Percentiles rank a stretch among this genome's conserved stretches.
Evolutionary conservation across 2,797 vertebrate species (phyloP).

Genomic region (Otolemur crassicaudatus): DNA sequence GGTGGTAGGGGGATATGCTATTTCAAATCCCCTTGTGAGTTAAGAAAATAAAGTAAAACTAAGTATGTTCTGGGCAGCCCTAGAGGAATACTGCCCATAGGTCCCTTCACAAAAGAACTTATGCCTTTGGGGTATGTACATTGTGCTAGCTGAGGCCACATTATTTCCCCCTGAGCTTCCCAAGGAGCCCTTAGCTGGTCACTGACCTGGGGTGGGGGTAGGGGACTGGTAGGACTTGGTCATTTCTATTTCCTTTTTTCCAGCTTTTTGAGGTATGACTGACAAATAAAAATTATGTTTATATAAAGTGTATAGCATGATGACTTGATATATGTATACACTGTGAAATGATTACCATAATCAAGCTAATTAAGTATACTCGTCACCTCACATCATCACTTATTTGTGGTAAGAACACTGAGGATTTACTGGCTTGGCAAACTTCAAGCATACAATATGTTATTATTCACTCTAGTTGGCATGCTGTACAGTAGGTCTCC

Average conservation of each 20-base stretch:
- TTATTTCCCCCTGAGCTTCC: not conserved
- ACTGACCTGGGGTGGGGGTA: not conserved
- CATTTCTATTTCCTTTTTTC: not conserved
- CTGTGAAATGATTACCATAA: not conserved
- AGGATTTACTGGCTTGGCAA: not conserved
- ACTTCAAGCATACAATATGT: not conserved
- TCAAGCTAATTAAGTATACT: not conserved
- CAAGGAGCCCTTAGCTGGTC: not conserved
- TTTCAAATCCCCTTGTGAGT: conserved; percentile 30
- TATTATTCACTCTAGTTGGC: not conserved
- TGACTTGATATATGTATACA: not conserved
- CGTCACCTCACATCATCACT: not conserved
- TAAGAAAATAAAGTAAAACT: conserved; percentile 64
- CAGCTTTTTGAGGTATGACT: not conserved
- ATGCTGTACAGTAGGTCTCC: no score
- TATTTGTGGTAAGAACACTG: not conserved
- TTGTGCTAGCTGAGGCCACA: not conserved
- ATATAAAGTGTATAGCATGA: not conserved
- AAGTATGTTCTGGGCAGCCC: conserved; percentile 1
- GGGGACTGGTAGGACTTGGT: not conserved
- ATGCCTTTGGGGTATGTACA: not conserved
- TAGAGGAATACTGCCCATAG: not conserved
- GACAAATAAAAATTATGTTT: not conserved
- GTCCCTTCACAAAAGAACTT: not conserved
- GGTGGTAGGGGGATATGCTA: not conserved